Base-by-base conservation (phyloP, 2,888 invertebrate genomes). In the Lypha dubia region DNA sequence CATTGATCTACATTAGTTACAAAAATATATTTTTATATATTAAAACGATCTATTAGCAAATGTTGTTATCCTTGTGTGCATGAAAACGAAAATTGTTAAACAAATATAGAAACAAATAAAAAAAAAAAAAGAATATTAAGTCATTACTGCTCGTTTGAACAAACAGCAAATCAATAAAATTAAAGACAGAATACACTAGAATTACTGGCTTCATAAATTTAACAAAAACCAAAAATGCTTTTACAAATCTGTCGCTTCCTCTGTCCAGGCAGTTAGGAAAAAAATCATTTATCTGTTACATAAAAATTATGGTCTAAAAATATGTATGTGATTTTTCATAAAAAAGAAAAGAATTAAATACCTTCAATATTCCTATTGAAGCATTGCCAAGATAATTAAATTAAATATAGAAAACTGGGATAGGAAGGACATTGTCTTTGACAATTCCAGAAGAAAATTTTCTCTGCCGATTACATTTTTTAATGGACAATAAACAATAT, bases 51-150 rank as follows among this genome's bases (percentile, higher is more conserved):
- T 73, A 51, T 32, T 56, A 79, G 24, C 73, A 83, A 83, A 79
- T 83, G 83, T 83, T 83, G 83, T 70, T 83, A 83, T 83, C 83
- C 83, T 83, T 83, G 83, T 79, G 41, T 24, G 74, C 44, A 70
- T 70, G 74, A 73, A 80, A 74, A 70, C 60, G n/a, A 76, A 60
- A 76, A 71, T 82, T 82, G 82, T 82, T 77, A 81, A 63, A 46
- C 71, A 65, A 63, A 51, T 51, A 53, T n/a, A n/a, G n/a, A n/a
- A n/a, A n/a, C n/a, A n/a, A n/a, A n/a, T n/a, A n/a, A n/a, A n/a
- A n/a, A n/a, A n/a, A 53, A 35, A 41, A 56, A 65, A 63, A 76
- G 13, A 56, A 24, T 13, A 28, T 15, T 44, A 41, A 70, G 49
- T 38, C 46, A 46, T 62, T 17, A 68, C 24, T 35, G 62, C 46